Base-by-base conservation (phyloP, 2,113 vertebrate genomes). In the Pseudolaguvia tuberculata region DNA sequence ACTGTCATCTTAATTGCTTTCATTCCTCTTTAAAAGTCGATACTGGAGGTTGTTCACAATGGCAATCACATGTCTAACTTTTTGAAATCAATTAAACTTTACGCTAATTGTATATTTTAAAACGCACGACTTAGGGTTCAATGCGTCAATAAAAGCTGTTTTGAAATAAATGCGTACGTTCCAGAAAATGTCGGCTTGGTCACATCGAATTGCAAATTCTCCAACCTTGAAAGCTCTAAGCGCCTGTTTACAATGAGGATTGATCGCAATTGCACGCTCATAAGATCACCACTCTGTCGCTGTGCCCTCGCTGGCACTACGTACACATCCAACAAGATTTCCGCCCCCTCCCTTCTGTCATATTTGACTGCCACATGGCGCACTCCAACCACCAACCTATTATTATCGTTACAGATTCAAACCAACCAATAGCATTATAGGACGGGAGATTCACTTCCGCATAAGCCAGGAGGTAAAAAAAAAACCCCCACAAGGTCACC, bases 401-500 rank as follows among this genome's bases (percentile, higher is more conserved):
- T 58, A 66, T 63, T 47, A 55, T 59, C 67, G 39, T 66, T 27
- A 69, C 72, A 63, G 25, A 80, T 83, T 85, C 78, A 84, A 85
- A 85, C 69, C 78, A 72, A 63, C 84, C 84, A 85, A 83, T 83
- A 75, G 58, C 50, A 61, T 73, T 77, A 31, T 52, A 74, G 73
- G 68, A 57, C 59, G 66, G 81, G 77, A 72, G 17, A 62, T 21
- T 73, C 72, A 80, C 81, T 83, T 84, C 83, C 83, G 81, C 72
- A 78, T 70, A 70, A 76, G 78, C 56, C 71, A 78, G 78, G 67
- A 65, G 67, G 63, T 56, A 73, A 66, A 56, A 56, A 53, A 72
- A 74, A 62, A 84, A 67, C 45, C n/a, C 31, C 65, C 50, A 85
- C 83, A 83, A 78, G 86, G 84, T 86, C 86, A 87, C 86, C 80